Evolutionary conservation across 1,140 invertebrate genomes (phyloP).

Genomic region (Drosophila serrata): DNA sequence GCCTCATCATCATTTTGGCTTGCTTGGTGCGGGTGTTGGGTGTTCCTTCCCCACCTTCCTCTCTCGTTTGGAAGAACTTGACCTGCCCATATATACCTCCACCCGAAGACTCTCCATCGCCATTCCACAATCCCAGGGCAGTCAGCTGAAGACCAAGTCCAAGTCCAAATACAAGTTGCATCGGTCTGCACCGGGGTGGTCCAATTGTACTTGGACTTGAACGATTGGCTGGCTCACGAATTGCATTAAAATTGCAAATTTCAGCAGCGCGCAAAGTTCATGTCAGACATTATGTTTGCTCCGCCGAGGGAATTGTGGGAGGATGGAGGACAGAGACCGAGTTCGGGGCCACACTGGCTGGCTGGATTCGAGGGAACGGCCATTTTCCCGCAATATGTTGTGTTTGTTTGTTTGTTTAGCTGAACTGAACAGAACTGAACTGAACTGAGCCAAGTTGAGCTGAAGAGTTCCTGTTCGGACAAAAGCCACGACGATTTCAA

Average conservation of each 20-base stretch:
- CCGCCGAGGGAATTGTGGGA: constrained; percentile 61
- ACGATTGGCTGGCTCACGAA: constrained; percentile 82
- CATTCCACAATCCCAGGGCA: constrained; percentile 12
- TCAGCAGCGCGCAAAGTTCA: constrained; percentile 84
- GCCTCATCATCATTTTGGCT: constrained; percentile 49
- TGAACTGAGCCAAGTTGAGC: neutral
- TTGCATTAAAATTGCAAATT: constrained; percentile 85
- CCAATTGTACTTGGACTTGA: constrained; percentile 82
- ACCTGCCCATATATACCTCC: constrained; percentile 34
- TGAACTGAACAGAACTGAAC: neutral
- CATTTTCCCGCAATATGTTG: constrained; percentile 53
- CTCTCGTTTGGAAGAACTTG: constrained; percentile 17
- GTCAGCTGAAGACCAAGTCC: constrained; percentile 15
- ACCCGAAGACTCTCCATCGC: constrained; percentile 30
- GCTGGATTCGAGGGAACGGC: constrained; percentile 70
- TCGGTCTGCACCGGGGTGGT: constrained; percentile 67
- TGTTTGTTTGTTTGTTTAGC: constrained; percentile 31
- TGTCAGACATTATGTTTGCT: constrained; percentile 81
- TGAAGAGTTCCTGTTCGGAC: constrained; percentile 57
- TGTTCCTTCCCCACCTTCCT: constrained; percentile 7
- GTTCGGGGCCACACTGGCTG: constrained; percentile 72
- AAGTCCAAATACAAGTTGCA: constrained; percentile 20
- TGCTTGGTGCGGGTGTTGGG: constrained; percentile 44
- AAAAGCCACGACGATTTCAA: constrained; percentile 84
- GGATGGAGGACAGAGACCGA: constrained; percentile 40